Base-by-base conservation (phyloP, 2,113 vertebrate genomes). In the Microtus richardsoni region DNA sequence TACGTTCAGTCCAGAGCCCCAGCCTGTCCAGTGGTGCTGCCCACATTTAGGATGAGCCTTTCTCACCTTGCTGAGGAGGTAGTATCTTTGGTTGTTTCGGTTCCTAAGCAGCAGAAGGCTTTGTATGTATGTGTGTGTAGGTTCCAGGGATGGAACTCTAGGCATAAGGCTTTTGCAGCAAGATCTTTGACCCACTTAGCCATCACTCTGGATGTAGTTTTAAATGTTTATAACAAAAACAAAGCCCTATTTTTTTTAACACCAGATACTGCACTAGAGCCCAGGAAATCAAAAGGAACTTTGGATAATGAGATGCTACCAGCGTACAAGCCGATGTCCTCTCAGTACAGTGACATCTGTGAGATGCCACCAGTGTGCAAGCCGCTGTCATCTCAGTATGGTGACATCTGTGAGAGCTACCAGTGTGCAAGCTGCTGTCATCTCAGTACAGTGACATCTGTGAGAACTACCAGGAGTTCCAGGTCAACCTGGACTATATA, bases 301-400 rank as follows among this genome's bases (percentile, higher is more conserved):
- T 68, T 24, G 24, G 54, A 83, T 83, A 36, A 49, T 1, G 41
- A 85, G 5, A 44, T 0, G 39, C 39, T 47, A 30, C 21, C 28
- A 13, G 7, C 16, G n/a, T 36, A 10, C 41, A 68, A 68, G 19
- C 16, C 62, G 13, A 7, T 85, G 60, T 2, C 11, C 0, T 13
- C 44, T 47, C 41, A 36, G 62, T 49, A 22, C 41, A 68, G 14
- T 36, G 58, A 21, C 58, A 5, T 58, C 54, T 58, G 54, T 58
- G 54, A 58, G 54, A 58, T 47, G 54, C 54, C 1, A 58, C 54
- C 54, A 58, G 54, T 6, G 17, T 58, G 17, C 54, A 58, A 58
- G 5, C 1, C 17, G 0, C 17, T 19, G 17, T 19, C 54, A 0
- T 19, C 16, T 54, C 54, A 58, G 54, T 58, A 58, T 5, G 0